These are phyloP conservation scores for Saiga tatarica DNA, from an alignment of 2,113 vertebrate genomes.

Conservation along the genomic window DNA sequence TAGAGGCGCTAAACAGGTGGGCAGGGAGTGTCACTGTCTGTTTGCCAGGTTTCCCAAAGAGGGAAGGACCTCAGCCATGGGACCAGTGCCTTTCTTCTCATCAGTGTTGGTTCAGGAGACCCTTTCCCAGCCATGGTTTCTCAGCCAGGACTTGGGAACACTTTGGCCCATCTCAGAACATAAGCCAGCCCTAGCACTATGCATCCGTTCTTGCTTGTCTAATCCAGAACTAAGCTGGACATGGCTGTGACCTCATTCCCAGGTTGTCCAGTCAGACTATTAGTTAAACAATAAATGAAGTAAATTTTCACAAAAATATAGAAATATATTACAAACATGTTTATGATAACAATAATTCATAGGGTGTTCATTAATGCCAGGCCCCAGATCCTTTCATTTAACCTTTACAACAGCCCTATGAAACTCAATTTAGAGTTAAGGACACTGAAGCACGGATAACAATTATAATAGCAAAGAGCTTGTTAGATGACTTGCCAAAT, in stretches of 20 bases:
- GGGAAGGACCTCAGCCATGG: rapidly evolving
- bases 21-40: not conserved
- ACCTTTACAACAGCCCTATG: not conserved
- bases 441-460: not conserved
- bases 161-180: not conserved
- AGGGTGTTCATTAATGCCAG: not conserved
- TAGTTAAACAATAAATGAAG: not conserved
- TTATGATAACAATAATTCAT: not conserved
- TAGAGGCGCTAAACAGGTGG: not conserved
- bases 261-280: not conserved
- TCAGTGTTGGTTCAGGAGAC: not conserved
- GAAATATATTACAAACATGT: not conserved
- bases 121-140: not conserved
- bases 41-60: not conserved
- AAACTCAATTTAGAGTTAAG: not conserved
- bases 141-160: not conserved
- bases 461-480: not conserved
- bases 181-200: not conserved
- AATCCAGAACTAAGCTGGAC: not conserved
- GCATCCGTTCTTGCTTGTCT: not conserved
- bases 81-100: not conserved
- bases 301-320: not conserved
- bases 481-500: not conserved
- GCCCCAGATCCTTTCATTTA: not conserved
- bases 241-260: not conserved